These are phyloP conservation scores for Siphonodentalium dalli DNA, from an alignment of 2,888 invertebrate genomes.

Conservation along the genomic window DNA sequence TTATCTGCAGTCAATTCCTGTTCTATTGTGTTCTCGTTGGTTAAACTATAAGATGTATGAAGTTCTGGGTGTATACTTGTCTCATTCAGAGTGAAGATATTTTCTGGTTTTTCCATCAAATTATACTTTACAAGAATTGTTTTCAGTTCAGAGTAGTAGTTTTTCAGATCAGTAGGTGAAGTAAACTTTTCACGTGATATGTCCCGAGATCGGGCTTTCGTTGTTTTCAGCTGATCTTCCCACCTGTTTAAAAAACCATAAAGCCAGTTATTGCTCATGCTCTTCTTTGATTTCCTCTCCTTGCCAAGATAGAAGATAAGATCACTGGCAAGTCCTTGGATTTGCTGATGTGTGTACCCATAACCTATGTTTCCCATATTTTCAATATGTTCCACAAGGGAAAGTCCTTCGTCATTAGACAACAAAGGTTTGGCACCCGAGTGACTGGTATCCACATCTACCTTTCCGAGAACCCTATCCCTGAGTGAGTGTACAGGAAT, in stretches of 20 bases:
- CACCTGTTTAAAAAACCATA: conserved; percentile 15
- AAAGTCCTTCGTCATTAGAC: conserved; percentile 3
- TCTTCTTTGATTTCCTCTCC: too few relatives aligned
- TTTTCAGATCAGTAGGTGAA: too few relatives aligned
- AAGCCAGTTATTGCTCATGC: too few relatives aligned
- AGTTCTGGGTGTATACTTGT: conserved; percentile 11
- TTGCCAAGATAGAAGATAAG: conserved; percentile 13
- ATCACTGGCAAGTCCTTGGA: conserved; percentile 17
- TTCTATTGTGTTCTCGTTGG: conserved; percentile 6
- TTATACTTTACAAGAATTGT: neutral
- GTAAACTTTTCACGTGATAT: conserved; percentile 15
- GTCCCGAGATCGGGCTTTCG: conserved; percentile 9
- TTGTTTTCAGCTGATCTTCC: conserved; percentile 8
- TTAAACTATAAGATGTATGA: conserved; percentile 9
- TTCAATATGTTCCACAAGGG: conserved; percentile 6
- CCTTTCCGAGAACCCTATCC: too few relatives aligned
- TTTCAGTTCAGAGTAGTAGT: too few relatives aligned
- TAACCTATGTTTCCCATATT: conserved; percentile 22
- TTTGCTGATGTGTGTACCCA: conserved; percentile 7
- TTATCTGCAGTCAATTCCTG: conserved; percentile 16
- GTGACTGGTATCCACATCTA: too few relatives aligned
- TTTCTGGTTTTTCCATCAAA: conserved; percentile 10
- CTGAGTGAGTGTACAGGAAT: too few relatives aligned
- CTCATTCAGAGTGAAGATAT: conserved; percentile 22
- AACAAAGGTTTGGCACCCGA: neutral